Conservation (phyloP, 64 coral and sea anemone species). For the Porites australiensis region DNA sequence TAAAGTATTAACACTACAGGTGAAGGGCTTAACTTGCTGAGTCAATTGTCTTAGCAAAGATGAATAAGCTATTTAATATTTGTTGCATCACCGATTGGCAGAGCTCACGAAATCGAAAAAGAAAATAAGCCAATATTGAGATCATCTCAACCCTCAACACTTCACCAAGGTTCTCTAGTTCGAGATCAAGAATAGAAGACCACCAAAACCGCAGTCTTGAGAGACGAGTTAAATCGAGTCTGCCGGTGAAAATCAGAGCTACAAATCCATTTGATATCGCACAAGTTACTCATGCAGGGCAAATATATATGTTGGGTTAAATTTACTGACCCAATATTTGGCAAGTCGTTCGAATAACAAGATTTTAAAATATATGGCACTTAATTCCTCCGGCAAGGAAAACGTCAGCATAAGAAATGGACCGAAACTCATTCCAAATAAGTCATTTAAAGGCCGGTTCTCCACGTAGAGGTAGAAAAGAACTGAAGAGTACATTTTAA, state of each 20-base stretch:
- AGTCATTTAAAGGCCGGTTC: background rate
- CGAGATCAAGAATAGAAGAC: background rate
- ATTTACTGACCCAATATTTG: background rate
- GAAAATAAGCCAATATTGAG: slow-evolving; percentile 26
- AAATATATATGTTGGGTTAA: background rate
- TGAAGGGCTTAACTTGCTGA: background rate
- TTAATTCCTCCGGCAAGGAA: background rate
- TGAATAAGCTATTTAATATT: background rate
- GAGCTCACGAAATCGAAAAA: background rate
- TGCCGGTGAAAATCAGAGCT: background rate
- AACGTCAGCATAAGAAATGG: background rate
- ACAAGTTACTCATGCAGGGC: background rate
- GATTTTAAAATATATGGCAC: slow-evolving; percentile 1
- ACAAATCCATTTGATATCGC: background rate
- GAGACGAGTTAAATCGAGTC: background rate
- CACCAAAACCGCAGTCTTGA: background rate
- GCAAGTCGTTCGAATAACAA: background rate
- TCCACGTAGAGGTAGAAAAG: background rate
- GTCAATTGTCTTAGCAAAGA: background rate
- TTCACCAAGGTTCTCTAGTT: background rate
- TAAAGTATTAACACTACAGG: background rate
- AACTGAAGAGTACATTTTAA: background rate
- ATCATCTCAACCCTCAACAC: background rate
- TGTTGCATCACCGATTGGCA: background rate
- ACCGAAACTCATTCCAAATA: background rate